A percentile compares a stretch with the other conserved stretches of the same genome.
phyloP scores from a whole-genome alignment of 2,888 invertebrate genomes.

The Eremobia ochroleuca region DNA sequence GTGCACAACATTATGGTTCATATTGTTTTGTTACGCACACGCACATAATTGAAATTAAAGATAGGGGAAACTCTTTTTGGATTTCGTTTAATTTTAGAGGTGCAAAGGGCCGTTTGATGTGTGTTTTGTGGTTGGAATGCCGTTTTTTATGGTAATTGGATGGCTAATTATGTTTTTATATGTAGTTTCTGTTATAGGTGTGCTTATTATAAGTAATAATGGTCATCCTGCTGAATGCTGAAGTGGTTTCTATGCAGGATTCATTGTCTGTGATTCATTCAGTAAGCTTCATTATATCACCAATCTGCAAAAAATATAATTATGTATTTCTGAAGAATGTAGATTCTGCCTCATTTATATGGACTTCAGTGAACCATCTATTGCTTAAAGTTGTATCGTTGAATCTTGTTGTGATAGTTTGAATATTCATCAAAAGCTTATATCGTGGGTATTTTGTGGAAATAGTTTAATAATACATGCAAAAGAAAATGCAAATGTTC shows the following conservation, averaged over 20 bases:
- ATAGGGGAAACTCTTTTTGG: slow-evolving; percentile 49
- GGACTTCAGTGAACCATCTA: neutral
- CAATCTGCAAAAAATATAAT: neutral
- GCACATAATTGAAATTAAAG: slow-evolving; percentile 68
- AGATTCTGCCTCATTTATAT: neutral
- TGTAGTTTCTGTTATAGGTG: neutral
- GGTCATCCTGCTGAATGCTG: neutral
- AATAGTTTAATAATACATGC: slow-evolving; percentile 18
- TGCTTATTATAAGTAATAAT: neutral
- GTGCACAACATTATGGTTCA: slow-evolving; percentile 70
- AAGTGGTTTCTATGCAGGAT: neutral
- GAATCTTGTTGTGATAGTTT: slow-evolving; percentile 6
- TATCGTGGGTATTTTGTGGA: neutral
- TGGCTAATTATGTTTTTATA: slow-evolving; percentile 11
- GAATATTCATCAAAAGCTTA: slow-evolving; percentile 11
- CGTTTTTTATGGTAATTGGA: slow-evolving; percentile 45
- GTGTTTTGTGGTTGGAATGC: slow-evolving; percentile 19
- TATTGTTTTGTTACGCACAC: slow-evolving; percentile 69
- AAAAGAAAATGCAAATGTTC: slow-evolving; percentile 46
- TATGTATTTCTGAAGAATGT: neutral
- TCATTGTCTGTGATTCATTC: neutral
- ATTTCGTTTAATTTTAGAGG: slow-evolving; percentile 43
- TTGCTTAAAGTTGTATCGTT: neutral
- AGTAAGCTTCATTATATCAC: neutral
- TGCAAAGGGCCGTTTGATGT: slow-evolving; percentile 25